Evolutionary conservation across 53 echinoderm and acorn worm species (phyloP), one percentile per base, ranked within the genome.

Genomic region (Holothuria leucospilota): DNA sequence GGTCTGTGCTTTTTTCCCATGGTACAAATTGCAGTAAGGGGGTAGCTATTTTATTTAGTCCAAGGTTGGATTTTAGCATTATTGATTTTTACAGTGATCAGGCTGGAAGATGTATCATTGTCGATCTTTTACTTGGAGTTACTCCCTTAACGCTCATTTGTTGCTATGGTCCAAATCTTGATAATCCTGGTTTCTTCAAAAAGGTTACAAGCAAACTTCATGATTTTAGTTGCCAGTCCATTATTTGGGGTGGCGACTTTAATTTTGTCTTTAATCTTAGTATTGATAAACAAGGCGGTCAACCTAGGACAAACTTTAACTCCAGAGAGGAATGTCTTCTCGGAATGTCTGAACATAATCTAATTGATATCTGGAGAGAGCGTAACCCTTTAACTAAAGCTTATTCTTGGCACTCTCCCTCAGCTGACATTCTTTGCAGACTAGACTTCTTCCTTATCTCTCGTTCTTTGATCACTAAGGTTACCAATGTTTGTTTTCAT

Each of bases 351-450:
- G 60, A 13, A 20, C 60, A 15, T 15, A 20, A 20, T 60, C 20
- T 60, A 60, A 60, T 60, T 60, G 60, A 60, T 60, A 20, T 60
- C n/a, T n/a, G n/a, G n/a, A n/a, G n/a, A n/a, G n/a, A n/a, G n/a
- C n/a, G n/a, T n/a, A n/a, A n/a, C n/a, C n/a, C n/a, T n/a, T n/a
- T n/a, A n/a, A n/a, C n/a, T n/a, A n/a, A n/a, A n/a, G n/a, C n/a
- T n/a, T n/a, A n/a, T n/a, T n/a, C n/a, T n/a, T n/a, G n/a, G n/a
- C n/a, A n/a, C n/a, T n/a, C n/a, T n/a, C n/a, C n/a, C n/a, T n/a
- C n/a, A n/a, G n/a, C n/a, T n/a, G n/a, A n/a, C n/a, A n/a, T n/a
- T n/a, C n/a, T n/a, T n/a, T n/a, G n/a, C n/a, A n/a, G n/a, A n/a
- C n/a, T n/a, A n/a, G n/a, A n/a, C n/a, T n/a, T n/a, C n/a, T n/a